A percentile compares a stretch with the other conserved stretches of the same genome.
These are phyloP conservation scores for Alcedo atthis DNA, from an alignment of 2,797 vertebrate genomes.

Conservation along the genomic window DNA sequence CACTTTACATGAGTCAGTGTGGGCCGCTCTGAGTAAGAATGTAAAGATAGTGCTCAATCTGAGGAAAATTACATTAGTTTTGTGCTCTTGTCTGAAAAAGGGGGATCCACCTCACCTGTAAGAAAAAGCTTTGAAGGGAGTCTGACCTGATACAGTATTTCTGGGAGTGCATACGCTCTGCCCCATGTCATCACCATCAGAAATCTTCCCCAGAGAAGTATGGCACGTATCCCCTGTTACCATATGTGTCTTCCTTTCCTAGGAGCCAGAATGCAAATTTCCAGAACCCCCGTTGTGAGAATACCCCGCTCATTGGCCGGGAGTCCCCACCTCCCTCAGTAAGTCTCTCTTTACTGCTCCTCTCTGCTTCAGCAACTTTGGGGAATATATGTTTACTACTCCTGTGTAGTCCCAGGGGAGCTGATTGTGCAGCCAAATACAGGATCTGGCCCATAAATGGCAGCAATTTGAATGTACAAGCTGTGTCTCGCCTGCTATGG, in stretches of 20 bases:
- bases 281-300: conserved; percentile 98
- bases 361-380: conserved; percentile 54
- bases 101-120: neutral
- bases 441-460: conserved; percentile 44
- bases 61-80: neutral
- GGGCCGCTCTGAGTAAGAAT: conserved; percentile 34
- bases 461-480: neutral
- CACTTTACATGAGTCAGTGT: conserved; percentile 20
- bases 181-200: neutral
- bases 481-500: neutral
- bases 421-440: conserved; percentile 6
- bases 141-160: neutral
- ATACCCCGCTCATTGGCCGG: conserved; percentile 96
- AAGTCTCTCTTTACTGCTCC: conserved; percentile 80
- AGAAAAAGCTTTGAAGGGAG: neutral
- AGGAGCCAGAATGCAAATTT: conserved; percentile 99
- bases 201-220: neutral
- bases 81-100: neutral
- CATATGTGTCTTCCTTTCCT: conserved; percentile 59
- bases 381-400: neutral
- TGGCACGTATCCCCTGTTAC: conserved; percentile 20
- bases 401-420: conserved; percentile 13
- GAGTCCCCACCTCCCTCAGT: conserved; percentile 98
- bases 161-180: neutral
- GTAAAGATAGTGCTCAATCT: neutral